Evolutionary conservation across 2,113 vertebrate species (phyloP).

Genomic region (Hypomesus transpacificus): DNA sequence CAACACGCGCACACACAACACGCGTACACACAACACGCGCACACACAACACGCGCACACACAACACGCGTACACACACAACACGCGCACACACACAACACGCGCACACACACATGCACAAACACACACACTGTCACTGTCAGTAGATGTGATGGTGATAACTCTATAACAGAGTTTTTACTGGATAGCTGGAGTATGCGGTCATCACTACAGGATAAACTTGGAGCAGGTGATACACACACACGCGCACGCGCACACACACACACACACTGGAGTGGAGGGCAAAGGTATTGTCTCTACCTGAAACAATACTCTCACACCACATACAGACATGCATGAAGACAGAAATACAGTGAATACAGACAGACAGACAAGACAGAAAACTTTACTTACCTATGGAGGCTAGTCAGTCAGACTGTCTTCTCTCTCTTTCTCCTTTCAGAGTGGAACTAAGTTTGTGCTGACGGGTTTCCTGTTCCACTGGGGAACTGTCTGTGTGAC

Average conservation of each 20-base stretch:
- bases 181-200: constrained; percentile 26
- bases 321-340: not conserved
- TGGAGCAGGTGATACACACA: constrained; percentile 18
- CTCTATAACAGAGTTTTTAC: constrained; percentile 43
- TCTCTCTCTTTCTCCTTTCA: constrained; percentile 19
- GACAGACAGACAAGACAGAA: not conserved
- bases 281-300: not conserved
- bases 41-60: not conserved
- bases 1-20: constrained; percentile 7
- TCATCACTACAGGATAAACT: constrained; percentile 37
- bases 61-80: too few relatives aligned
- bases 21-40: not conserved
- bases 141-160: constrained; percentile 41
- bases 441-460: constrained; percentile 53
- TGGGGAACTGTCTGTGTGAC: constrained; percentile 49
- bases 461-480: constrained; percentile 60
- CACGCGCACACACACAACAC: too few relatives aligned
- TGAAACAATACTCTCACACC: not conserved
- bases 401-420: constrained; percentile 21
- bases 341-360: constrained; percentile 1
- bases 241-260: constrained; percentile 14
- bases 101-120: not conserved
- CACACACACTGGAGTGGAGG: not conserved
- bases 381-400: constrained; percentile 42
- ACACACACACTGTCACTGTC: constrained; percentile 8